Percentiles rank a stretch among this genome's conserved stretches.
phyloP scores from a whole-genome alignment of 2,888 invertebrate species.

The Drosophila bunnanda region DNA sequence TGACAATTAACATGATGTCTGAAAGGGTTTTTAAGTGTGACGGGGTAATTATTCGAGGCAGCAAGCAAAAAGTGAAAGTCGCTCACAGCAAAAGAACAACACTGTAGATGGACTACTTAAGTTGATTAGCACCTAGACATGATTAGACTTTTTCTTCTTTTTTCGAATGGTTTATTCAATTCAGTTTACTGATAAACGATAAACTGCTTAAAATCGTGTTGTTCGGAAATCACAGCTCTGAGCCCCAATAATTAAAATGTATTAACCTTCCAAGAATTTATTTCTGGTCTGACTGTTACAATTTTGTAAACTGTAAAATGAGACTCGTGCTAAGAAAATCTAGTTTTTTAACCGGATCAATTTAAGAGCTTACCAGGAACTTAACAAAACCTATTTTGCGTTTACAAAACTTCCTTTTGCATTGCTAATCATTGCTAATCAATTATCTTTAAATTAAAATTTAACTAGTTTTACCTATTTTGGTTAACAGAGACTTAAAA shows the following conservation, averaged over 20 bases:
- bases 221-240: too few relatives aligned
- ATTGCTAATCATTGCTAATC: too few relatives aligned
- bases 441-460: too few relatives aligned
- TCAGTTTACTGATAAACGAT: too few relatives aligned
- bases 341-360: not conserved
- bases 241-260: not conserved
- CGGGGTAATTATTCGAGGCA: conserved; percentile 2
- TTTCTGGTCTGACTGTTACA: not conserved
- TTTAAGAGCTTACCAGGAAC: not conserved
- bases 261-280: not conserved
- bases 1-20: conserved; percentile 11
- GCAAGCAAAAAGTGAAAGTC: conserved; percentile 2
- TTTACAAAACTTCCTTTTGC: too few relatives aligned
- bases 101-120: not conserved
- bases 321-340: not conserved
- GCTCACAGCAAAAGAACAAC: not conserved
- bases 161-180: not conserved
- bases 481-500: not conserved
- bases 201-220: too few relatives aligned
- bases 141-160: not conserved
- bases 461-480: not conserved
- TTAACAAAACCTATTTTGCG: not conserved
- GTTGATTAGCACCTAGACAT: not conserved
- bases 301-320: not conserved
- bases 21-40: conserved; percentile 9